Conservation (phyloP, 2,888 invertebrate species). For the Pegoplata infirma region DNA sequence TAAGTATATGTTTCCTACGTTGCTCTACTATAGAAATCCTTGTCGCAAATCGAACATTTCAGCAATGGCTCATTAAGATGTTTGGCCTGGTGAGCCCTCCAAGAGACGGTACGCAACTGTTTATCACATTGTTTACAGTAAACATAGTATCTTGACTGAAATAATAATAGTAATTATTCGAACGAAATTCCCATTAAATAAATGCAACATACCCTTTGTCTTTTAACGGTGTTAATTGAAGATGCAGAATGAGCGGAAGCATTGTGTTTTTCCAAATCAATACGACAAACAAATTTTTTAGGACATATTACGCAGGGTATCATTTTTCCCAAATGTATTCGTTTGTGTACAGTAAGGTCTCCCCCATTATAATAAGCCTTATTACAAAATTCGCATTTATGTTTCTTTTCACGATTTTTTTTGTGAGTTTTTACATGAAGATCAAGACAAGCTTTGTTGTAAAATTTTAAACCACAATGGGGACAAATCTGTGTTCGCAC, state of each 20-base stretch:
- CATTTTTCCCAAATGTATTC: neutral
- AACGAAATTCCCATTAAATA: too few species aligned
- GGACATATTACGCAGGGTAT: neutral
- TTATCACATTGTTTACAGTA: constrained; percentile 48
- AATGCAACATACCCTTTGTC: neutral
- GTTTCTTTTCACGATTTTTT: neutral
- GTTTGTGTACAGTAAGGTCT: neutral
- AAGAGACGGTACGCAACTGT: constrained; percentile 3
- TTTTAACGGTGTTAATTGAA: neutral
- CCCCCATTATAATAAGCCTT: neutral
- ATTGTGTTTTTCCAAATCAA: neutral
- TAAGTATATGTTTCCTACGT: neutral
- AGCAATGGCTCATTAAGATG: constrained; percentile 22
- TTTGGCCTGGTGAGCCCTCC: constrained; percentile 10
- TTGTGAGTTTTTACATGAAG: neutral
- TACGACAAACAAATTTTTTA: neutral
- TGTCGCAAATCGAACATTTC: constrained; percentile 16
- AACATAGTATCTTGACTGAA: constrained; percentile 40
- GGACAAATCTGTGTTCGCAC: neutral
- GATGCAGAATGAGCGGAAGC: constrained; percentile 31
- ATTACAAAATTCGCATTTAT: constrained; percentile 1
- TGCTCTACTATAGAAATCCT: constrained; percentile 1
- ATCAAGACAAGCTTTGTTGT: neutral
- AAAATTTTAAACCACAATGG: neutral
- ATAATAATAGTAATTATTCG: neutral